phyloP scores from a whole-genome alignment of 2,113 vertebrate species.

The Copsychus sechellarum region DNA sequence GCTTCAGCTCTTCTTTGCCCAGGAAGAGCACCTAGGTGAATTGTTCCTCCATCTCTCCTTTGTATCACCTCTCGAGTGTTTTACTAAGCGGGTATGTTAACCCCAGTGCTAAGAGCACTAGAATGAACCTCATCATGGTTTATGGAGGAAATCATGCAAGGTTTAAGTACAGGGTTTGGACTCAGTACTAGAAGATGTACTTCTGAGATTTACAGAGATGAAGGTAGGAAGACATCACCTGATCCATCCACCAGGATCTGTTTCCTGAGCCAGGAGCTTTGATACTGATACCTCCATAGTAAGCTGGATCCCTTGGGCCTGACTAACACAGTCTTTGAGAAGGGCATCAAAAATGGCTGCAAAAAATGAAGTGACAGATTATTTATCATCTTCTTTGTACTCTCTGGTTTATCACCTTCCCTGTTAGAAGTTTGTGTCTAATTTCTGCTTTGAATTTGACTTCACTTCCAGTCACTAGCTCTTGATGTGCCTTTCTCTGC shows the following conservation, averaged over 20 bases:
- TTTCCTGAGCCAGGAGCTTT: neutral
- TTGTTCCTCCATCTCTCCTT: neutral
- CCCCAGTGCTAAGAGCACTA: neutral
- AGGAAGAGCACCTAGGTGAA: neutral
- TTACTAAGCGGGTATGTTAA: neutral
- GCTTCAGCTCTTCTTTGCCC: neutral
- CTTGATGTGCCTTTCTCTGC: conserved; percentile 38
- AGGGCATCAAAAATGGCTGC: neutral
- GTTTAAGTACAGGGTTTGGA: neutral
- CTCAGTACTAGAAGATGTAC: neutral
- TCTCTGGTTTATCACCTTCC: neutral
- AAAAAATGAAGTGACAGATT: neutral
- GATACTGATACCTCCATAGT: neutral
- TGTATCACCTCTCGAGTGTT: neutral
- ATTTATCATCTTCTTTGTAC: neutral
- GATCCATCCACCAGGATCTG: no score
- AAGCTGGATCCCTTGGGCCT: neutral
- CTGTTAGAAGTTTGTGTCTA: neutral
- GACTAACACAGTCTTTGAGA: neutral
- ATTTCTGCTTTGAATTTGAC: conserved; percentile 19
- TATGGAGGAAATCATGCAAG: neutral
- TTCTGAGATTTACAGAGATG: neutral
- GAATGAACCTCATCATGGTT: neutral
- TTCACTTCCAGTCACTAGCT: neutral
- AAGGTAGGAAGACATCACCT: neutral